Evolutionary conservation across 1,140 invertebrate genomes (phyloP), one percentile per base, ranked within the genome.

Genomic region (Drosophila suzukii): DNA sequence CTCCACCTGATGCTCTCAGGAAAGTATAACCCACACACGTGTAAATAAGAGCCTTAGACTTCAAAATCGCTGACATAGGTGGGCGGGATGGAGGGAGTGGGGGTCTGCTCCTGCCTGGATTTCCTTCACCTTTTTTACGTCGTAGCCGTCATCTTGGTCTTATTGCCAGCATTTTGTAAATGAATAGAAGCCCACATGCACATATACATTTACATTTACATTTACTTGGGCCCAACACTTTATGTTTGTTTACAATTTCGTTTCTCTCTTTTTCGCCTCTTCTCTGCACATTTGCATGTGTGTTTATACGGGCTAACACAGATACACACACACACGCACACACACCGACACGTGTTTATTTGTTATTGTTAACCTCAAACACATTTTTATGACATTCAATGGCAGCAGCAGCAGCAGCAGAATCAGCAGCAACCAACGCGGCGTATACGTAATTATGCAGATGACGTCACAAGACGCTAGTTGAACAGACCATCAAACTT

Each of bases 301-400:
- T 71, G 74, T 66, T 50, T 70, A 61, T 67, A 30, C 17, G 67
- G 51, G 44, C 36, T 27, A 27, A 13, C 8, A 13, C 17, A 46
- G 10, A 15, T 24, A 27, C 47, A 66, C 47, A 63, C 59, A 78
- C 34, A 54, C 43, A 38, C 46, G 43, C 47, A 39, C 60, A 49
- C 27, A 30, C 13, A 46, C 38, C 10, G 47, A 59, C 63, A 43
- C 30, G 46, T 85, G 78, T 83, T 88, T 89, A 89, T 89, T 88
- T 88, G 84, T 83, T 89, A 89, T 89, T 88, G 83, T 89, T 89
- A 80, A 75, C 76, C 83, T 83, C 83, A 88, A 88, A 89, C 76
- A 83, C 84, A 76, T 61, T 79, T 80, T 77, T 86, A 85, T 86
- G 72, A 80, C 80, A 89, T 83, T 73, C 78, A 86, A 84, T 76